Conservation (phyloP, 2,113 vertebrate genomes). For the Callopanchax toddi region DNA sequence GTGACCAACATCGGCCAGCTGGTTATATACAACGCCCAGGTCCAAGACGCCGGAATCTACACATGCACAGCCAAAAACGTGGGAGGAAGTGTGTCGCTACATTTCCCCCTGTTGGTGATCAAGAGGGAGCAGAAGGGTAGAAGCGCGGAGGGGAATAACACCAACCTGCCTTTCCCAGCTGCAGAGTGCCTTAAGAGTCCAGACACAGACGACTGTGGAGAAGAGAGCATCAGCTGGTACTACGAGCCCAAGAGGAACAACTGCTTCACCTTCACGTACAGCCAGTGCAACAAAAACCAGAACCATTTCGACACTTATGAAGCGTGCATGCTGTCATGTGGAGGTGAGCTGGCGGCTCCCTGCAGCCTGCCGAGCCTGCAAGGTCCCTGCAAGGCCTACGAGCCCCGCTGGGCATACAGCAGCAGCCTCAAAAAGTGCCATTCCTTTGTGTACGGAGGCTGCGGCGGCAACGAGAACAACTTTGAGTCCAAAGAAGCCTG, state of each 20-base stretch:
- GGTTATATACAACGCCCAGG: constrained; percentile 94
- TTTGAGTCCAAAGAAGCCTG: constrained; percentile 94
- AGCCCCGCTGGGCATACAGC: constrained; percentile 95
- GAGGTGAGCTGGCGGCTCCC: constrained; percentile 85
- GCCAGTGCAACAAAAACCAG: constrained; percentile 90
- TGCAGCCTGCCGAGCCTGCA: constrained; percentile 91
- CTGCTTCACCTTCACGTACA: constrained; percentile 94
- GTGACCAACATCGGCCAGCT: constrained; percentile 97
- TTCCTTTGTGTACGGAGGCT: constrained; percentile 94
- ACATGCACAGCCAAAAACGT: constrained; percentile 91
- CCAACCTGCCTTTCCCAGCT: constrained; percentile 83
- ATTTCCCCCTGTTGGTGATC: constrained; percentile 91
- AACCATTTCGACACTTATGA: constrained; percentile 94
- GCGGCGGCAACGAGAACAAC: constrained; percentile 96
- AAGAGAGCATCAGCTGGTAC: constrained; percentile 93
- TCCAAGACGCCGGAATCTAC: constrained; percentile 91
- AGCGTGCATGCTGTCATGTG: constrained; percentile 89
- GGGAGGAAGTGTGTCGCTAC: constrained; percentile 84
- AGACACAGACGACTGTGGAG: constrained; percentile 89
- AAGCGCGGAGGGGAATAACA: constrained; percentile 69
- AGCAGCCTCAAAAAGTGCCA: constrained; percentile 88
- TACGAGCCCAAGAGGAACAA: constrained; percentile 95
- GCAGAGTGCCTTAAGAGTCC: constrained; percentile 92
- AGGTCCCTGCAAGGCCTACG: constrained; percentile 93
- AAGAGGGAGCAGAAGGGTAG: constrained; percentile 73